phyloP scores from a whole-genome alignment of 2,888 invertebrate genomes.

The Mamestra brassicae region DNA sequence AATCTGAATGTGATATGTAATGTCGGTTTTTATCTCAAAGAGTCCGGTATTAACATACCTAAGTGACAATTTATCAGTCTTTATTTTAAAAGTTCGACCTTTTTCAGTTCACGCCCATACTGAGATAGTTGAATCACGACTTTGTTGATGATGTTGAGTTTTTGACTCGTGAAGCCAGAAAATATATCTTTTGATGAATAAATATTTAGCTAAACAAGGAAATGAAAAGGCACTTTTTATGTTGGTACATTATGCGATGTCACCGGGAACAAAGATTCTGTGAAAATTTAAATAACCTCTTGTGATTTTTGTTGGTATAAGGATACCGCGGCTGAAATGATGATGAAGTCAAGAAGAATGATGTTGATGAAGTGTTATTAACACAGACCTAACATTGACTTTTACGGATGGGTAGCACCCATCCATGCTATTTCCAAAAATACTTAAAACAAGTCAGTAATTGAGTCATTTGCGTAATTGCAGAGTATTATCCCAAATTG shows the following conservation, averaged over 20 bases:
- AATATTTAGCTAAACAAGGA: no score
- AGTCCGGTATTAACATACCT: conserved; percentile 49
- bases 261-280: no score
- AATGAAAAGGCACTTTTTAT: no score
- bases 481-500: conserved; percentile 33
- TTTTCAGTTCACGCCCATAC: conserved; percentile 23
- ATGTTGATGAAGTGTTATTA: no score
- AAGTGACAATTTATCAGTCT: conserved; percentile 49
- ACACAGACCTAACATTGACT: no score
- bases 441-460: conserved; percentile 8
- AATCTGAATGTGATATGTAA: conserved; percentile 58
- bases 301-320: neutral
- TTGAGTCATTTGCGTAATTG: conserved; percentile 48
- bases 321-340: neutral
- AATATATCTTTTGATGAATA: no score
- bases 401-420: neutral
- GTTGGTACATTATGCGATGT: no score
- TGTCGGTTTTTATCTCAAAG: conserved; percentile 51
- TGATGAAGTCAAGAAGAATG: no score
- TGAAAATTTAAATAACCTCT: no score
- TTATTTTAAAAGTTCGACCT: conserved; percentile 26
- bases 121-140: neutral
- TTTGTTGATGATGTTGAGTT: neutral
- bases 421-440: neutral
- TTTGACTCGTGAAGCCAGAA: neutral